Conservation (phyloP, 2,797 vertebrate species). For the Phaenicophaeus curvirostris region DNA sequence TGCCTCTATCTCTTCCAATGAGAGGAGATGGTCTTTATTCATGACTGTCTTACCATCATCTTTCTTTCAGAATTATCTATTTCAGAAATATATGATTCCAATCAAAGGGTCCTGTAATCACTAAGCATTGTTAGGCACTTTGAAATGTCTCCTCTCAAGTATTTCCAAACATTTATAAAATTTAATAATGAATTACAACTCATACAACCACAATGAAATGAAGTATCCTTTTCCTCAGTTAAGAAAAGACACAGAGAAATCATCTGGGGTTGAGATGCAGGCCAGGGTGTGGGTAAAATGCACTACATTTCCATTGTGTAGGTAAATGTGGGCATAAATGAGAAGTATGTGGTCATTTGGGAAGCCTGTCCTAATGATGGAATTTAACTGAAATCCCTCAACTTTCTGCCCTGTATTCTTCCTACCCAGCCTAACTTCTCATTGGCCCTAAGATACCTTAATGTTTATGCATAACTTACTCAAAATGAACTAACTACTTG, state of each 20-base stretch:
- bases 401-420: neutral
- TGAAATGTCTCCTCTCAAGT: neutral
- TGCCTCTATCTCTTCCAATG: neutral
- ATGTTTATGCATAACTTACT: neutral
- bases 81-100: neutral
- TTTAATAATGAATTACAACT: neutral
- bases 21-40: neutral
- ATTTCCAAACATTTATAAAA: neutral
- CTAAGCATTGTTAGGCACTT: neutral
- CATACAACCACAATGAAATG: neutral
- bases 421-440: neutral
- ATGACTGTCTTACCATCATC: neutral
- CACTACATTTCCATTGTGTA: neutral
- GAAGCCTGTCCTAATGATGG: neutral
- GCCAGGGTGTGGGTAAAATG: neutral
- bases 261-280: neutral
- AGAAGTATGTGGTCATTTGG: accelerated
- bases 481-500: neutral
- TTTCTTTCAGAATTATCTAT: neutral
- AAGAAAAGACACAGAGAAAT: neutral
- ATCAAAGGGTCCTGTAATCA: neutral
- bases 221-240: neutral
- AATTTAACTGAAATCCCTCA: neutral
- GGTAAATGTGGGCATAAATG: accelerated
- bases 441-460: neutral